These are phyloP conservation scores for Phodopus roborovskii DNA, from an alignment of 2,113 vertebrate genomes.

Conservation along the genomic window DNA sequence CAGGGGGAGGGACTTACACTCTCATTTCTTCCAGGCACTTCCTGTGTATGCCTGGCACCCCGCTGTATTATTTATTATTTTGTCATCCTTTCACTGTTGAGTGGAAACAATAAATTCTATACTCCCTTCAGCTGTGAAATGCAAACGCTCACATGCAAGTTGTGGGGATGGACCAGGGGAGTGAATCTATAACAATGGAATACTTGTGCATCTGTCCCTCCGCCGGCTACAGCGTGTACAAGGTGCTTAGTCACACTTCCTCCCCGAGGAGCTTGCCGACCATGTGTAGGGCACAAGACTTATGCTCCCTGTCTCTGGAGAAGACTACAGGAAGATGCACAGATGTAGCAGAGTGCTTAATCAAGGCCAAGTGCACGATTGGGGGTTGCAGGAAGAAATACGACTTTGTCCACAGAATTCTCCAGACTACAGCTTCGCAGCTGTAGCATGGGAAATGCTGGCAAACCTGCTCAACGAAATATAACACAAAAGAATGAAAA, in stretches of 20 bases:
- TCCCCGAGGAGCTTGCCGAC: not conserved
- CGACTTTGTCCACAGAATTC: not conserved
- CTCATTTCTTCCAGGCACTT: not conserved
- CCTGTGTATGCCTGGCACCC: not conserved
- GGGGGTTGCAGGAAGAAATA: not conserved
- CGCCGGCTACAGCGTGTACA: not conserved
- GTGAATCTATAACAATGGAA: not conserved
- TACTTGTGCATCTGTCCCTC: not conserved
- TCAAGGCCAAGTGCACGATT: not conserved
- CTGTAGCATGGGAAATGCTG: not conserved
- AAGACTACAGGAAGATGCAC: slow-evolving; percentile 5
- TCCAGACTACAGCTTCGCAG: slow-evolving; percentile 7
- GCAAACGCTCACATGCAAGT: not conserved
- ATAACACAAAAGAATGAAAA: not conserved
- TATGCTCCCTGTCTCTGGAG: slow-evolving; percentile 36
- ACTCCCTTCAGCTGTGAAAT: not conserved
- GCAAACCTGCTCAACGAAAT: slow-evolving; percentile 2
- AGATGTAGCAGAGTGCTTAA: slow-evolving; percentile 3
- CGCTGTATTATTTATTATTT: not conserved
- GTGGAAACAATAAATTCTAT: not conserved
- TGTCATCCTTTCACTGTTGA: not conserved
- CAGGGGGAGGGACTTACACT: not conserved
- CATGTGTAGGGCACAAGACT: not conserved
- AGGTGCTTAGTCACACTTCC: not conserved
- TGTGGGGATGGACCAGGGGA: not conserved